Conservation (phyloP, 2,797 vertebrate genomes). For the Chromis chromis region DNA sequence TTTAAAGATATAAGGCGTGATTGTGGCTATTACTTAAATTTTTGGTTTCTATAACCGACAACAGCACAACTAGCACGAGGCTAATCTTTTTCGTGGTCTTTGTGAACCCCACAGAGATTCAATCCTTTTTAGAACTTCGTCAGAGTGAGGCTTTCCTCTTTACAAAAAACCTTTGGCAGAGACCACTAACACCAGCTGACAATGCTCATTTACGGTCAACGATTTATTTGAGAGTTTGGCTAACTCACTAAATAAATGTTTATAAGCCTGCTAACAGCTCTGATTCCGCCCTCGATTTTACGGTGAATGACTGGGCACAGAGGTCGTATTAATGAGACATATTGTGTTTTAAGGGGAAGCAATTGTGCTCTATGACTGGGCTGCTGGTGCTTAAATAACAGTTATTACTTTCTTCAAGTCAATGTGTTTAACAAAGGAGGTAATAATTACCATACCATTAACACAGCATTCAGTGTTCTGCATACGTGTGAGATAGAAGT, state of each 20-base stretch:
- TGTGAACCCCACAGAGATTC: background rate
- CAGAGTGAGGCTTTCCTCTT: too few species aligned
- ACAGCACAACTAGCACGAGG: too few species aligned
- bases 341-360: background rate
- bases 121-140: too few species aligned
- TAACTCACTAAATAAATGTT: slow-evolving; percentile 10
- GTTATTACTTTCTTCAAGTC: background rate
- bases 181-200: too few species aligned
- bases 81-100: background rate
- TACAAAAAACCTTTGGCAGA: too few species aligned
- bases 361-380: background rate
- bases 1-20: background rate
- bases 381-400: background rate
- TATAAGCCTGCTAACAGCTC: slow-evolving; percentile 1
- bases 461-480: slow-evolving; percentile 9
- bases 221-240: slow-evolving; percentile 4
- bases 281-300: background rate
- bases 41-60: background rate
- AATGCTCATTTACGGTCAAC: background rate
- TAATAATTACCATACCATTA: slow-evolving; percentile 37
- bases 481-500: slow-evolving; percentile 11
- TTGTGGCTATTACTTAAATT: background rate
- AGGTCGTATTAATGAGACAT: background rate
- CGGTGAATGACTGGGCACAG: background rate
- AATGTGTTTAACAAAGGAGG: slow-evolving; percentile 6